These are phyloP conservation scores for Apotomis capreana DNA, from an alignment of 2,888 invertebrate species.

Conservation along the genomic window DNA sequence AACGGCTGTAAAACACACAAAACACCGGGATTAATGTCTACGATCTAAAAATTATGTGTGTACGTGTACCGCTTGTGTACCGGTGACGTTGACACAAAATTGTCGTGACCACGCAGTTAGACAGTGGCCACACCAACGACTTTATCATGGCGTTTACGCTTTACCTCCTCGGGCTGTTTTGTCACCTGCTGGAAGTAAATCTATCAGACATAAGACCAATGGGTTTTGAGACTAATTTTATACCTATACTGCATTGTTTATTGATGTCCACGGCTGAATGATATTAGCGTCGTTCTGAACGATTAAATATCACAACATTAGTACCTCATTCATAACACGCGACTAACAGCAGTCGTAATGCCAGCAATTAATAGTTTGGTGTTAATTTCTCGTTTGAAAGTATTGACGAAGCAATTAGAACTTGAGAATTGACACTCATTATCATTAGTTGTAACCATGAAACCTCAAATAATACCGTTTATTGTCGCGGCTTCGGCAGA, in stretches of 20 bases:
- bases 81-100: slow-evolving; percentile 19
- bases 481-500: no score
- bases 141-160: slow-evolving; percentile 22
- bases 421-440: slow-evolving; percentile 8
- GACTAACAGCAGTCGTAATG: slow-evolving; percentile 24
- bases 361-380: slow-evolving; percentile 34
- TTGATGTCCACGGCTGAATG: slow-evolving; percentile 52
- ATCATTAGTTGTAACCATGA: slow-evolving; percentile 4
- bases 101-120: slow-evolving; percentile 53
- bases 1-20: no score
- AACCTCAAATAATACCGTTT: neutral
- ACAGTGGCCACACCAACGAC: slow-evolving; percentile 38
- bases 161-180: neutral
- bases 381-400: slow-evolving; percentile 24
- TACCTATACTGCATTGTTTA: slow-evolving; percentile 42
- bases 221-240: slow-evolving; percentile 46
- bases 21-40: no score
- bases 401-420: slow-evolving; percentile 22
- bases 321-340: slow-evolving; percentile 25
- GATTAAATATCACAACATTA: slow-evolving; percentile 30
- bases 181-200: neutral
- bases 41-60: no score
- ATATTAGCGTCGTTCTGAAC: slow-evolving; percentile 54
- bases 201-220: slow-evolving; percentile 38
- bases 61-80: neutral